These are phyloP conservation scores for Chelidonichthys spinosus DNA, from an alignment of 2,797 vertebrate species.

Conservation along the genomic window DNA sequence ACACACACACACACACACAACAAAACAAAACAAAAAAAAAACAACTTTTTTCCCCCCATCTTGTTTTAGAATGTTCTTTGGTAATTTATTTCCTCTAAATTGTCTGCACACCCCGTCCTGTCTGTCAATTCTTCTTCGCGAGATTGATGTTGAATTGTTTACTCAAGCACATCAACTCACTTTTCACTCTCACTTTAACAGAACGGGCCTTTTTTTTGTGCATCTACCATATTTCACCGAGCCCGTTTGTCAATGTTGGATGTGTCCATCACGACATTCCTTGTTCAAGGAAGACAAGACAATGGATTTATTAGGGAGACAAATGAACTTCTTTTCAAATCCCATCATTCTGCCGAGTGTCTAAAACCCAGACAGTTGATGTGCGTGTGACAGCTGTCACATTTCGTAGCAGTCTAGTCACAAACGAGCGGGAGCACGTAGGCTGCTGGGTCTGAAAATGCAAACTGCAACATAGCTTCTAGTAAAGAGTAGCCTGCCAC, in stretches of 20 bases:
- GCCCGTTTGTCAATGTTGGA: conserved; percentile 73
- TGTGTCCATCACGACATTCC: conserved; percentile 76
- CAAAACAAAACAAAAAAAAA: conserved; percentile 39
- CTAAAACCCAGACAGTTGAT: conserved; percentile 78
- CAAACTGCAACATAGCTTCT: conserved; percentile 65
- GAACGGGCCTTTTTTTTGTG: conserved; percentile 67
- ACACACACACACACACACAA: too few species aligned
- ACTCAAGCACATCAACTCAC: conserved; percentile 82
- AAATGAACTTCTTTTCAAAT: conserved; percentile 83
- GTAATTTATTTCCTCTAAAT: conserved; percentile 78
- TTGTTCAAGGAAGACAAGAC: conserved; percentile 79
- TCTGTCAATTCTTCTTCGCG: conserved; percentile 69
- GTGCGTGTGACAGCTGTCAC: conserved; percentile 83
- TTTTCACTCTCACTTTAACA: conserved; percentile 83
- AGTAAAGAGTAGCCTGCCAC: conserved; percentile 69
- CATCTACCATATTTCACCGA: conserved; percentile 71
- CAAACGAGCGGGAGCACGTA: conserved; percentile 73
- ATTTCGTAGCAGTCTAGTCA: conserved; percentile 72
- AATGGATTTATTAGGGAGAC: conserved; percentile 83
- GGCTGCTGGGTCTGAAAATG: conserved; percentile 69
- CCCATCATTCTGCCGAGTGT: conserved; percentile 77
- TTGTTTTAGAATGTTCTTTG: conserved; percentile 70
- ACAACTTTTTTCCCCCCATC: conserved; percentile 40
- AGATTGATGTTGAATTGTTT: conserved; percentile 80
- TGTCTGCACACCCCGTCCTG: conserved; percentile 72